Evolutionary conservation across 2,113 vertebrate genomes (phyloP).

Genomic region (Sapajus apella): DNA sequence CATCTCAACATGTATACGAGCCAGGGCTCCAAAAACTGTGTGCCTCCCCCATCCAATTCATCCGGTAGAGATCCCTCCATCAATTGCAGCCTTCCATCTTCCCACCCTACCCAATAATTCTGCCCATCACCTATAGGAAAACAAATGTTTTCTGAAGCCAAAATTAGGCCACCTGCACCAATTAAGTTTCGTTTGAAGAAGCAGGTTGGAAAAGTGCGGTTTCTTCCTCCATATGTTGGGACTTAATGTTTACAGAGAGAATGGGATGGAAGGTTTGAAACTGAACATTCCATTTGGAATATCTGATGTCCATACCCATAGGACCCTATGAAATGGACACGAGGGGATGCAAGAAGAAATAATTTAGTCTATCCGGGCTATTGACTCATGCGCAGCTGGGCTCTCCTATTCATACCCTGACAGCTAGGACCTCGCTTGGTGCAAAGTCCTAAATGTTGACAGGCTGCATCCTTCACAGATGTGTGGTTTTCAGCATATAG

Average conservation of each 20-base stretch:
- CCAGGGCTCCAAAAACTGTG: background rate
- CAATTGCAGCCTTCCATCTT: background rate
- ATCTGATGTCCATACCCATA: background rate
- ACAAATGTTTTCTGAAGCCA: slow-evolving; percentile 2
- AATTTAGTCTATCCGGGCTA: background rate
- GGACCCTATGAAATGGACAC: background rate
- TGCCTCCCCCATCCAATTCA: background rate
- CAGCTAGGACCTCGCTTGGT: background rate
- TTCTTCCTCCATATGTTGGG: background rate
- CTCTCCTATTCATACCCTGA: background rate
- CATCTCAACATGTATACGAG: background rate
- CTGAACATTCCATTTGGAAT: background rate
- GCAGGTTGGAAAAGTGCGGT: background rate
- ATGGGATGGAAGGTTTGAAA: background rate
- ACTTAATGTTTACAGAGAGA: background rate
- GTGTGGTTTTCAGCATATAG: background rate
- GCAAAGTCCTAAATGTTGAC: background rate
- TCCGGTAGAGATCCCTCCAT: background rate
- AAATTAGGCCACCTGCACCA: background rate
- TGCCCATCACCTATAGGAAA: background rate
- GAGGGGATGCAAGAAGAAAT: background rate
- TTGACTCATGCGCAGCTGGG: background rate
- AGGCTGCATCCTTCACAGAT: background rate
- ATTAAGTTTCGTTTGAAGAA: background rate
- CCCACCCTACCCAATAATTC: background rate